These are phyloP conservation scores for Rousettus leschenaultii DNA, from an alignment of 2,113 vertebrate species.

Conservation along the genomic window DNA sequence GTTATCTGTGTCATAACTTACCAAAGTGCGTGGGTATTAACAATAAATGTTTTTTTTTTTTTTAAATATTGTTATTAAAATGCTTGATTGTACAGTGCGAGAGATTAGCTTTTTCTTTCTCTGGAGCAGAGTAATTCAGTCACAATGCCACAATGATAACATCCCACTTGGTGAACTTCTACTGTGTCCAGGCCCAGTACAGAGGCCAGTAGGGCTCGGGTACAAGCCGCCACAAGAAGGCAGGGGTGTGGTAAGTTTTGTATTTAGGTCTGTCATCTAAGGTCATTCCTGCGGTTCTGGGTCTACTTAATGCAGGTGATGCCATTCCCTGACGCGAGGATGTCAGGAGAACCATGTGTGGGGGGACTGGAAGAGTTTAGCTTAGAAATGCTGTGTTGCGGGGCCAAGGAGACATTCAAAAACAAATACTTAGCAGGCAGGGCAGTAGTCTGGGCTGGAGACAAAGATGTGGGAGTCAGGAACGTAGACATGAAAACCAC, in stretches of 20 bases:
- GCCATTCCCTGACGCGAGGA: not conserved
- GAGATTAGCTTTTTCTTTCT: not conserved
- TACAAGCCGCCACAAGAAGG: not conserved
- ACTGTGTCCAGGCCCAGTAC: not conserved
- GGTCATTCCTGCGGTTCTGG: not conserved
- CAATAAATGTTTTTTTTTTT: not conserved
- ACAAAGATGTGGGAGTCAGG: not conserved
- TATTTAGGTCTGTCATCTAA: not conserved
- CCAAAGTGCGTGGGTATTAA: not conserved
- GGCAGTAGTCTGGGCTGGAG: not conserved
- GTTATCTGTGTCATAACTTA: not conserved
- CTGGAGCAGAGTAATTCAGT: not conserved
- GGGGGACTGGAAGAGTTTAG: not conserved
- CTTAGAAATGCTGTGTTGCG: not conserved
- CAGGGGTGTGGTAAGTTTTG: not conserved
- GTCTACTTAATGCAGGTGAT: not conserved
- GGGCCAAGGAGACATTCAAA: not conserved
- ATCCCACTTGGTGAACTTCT: too few species aligned
- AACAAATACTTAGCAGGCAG: not conserved
- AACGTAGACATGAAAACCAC: not conserved
- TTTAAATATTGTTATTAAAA: not conserved
- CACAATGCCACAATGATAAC: not conserved
- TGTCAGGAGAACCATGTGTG: not conserved
- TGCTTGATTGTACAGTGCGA: not conserved
- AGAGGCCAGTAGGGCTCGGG: not conserved